Conservation (phyloP, 2,113 vertebrate genomes). For the Macrotus californicus region DNA sequence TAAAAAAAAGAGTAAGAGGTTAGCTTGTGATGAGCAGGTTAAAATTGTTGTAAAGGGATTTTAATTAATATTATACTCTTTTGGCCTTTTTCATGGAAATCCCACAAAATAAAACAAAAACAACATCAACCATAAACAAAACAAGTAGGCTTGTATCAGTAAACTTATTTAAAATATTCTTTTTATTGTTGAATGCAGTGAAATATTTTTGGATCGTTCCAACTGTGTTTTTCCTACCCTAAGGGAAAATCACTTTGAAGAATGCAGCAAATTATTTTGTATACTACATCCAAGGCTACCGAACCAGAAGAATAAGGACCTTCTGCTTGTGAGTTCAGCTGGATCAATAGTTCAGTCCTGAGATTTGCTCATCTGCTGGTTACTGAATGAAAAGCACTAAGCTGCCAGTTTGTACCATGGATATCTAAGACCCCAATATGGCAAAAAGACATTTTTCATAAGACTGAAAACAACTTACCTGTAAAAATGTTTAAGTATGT, state of each 20-base stretch:
- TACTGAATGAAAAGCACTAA: conserved; percentile 39
- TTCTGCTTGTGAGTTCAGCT: conserved; percentile 29
- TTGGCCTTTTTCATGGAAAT: neutral
- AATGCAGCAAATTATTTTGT: conserved; percentile 50
- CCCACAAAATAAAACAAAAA: neutral
- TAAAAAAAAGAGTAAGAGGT: neutral
- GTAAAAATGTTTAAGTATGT: conserved; percentile 53
- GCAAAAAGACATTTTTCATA: conserved; percentile 38
- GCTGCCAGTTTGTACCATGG: conserved; percentile 19
- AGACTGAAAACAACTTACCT: conserved; percentile 38
- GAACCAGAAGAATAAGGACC: conserved; percentile 21
- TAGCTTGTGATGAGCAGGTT: neutral
- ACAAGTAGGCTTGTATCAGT: neutral
- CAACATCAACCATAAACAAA: neutral
- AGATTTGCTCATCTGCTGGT: conserved; percentile 36
- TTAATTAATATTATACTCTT: neutral
- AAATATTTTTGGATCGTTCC: conserved; percentile 49
- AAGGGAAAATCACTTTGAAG: conserved; percentile 48
- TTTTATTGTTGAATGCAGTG: conserved; percentile 33
- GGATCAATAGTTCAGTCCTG: conserved; percentile 65
- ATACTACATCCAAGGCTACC: conserved; percentile 30
- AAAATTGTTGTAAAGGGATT: neutral
- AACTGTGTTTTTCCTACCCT: conserved; percentile 42
- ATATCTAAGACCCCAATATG: conserved; percentile 39
- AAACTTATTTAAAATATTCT: conserved; percentile 39